These are phyloP conservation scores for Phalacrocorax pelagicus DNA, from an alignment of 2,113 vertebrate species.

Conservation along the genomic window DNA sequence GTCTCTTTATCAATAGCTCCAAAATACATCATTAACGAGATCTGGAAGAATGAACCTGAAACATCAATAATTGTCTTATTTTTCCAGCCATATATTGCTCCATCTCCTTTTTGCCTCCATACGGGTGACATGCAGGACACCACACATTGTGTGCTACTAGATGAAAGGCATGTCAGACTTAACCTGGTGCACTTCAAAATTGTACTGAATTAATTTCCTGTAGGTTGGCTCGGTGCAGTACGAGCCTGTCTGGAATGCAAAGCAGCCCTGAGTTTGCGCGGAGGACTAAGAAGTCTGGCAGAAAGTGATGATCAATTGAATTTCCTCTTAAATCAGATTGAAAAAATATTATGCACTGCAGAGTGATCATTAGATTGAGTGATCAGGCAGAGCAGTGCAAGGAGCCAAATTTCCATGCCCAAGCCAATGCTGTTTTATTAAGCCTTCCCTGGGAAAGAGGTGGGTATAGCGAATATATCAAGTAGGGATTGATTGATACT, in stretches of 20 bases:
- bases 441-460: neutral
- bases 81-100: neutral
- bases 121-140: neutral
- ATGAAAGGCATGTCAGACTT: neutral
- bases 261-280: neutral
- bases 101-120: neutral
- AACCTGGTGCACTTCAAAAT: neutral
- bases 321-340: neutral
- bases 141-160: neutral
- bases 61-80: neutral
- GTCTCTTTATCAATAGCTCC: neutral
- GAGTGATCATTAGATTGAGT: neutral
- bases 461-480: fast-evolving
- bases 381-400: neutral
- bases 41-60: neutral
- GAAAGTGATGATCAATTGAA: constrained; percentile 11
- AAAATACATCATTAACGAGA: neutral
- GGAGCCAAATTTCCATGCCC: neutral
- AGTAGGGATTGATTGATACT: neutral
- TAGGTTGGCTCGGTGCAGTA: neutral
- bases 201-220: neutral
- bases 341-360: neutral
- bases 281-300: neutral
- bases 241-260: constrained; percentile 23
- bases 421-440: neutral